Conservation (phyloP, 2,797 vertebrate genomes). For the Gallinago nigripennis region DNA sequence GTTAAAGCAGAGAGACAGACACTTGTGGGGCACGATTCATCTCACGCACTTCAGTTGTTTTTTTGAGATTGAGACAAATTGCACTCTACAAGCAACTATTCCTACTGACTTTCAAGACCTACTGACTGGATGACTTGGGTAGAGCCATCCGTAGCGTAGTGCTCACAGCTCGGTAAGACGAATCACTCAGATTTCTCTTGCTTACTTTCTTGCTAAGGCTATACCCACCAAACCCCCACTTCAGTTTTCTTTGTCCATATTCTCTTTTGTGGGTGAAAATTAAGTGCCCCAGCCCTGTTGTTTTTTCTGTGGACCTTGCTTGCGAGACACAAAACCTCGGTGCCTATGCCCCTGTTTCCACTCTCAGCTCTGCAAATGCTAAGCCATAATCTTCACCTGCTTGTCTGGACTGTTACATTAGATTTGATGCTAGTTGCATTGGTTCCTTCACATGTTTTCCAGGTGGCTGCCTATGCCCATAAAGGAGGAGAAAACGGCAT, state of each 20-base stretch:
- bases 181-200: not conserved
- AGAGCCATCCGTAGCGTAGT: not conserved
- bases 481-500: not conserved
- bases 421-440: not conserved
- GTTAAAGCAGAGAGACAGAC: not conserved
- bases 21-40: not conserved
- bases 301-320: not conserved
- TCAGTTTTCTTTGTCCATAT: not conserved
- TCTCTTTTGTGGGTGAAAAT: not conserved
- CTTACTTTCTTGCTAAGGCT: not conserved
- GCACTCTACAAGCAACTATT: not conserved
- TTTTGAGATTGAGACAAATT: not conserved
- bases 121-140: not conserved
- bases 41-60: not conserved
- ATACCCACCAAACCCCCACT: not conserved
- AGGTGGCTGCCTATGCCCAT: not conserved
- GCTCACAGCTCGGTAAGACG: not conserved
- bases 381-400: not conserved
- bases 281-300: not conserved
- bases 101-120: not conserved
- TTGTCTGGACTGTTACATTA: not conserved
- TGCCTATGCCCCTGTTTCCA: not conserved
- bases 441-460: not conserved
- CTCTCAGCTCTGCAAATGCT: not conserved
- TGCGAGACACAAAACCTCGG: not conserved